Conservation (phyloP, 2,113 vertebrate species). For the Caranx ignobilis region DNA sequence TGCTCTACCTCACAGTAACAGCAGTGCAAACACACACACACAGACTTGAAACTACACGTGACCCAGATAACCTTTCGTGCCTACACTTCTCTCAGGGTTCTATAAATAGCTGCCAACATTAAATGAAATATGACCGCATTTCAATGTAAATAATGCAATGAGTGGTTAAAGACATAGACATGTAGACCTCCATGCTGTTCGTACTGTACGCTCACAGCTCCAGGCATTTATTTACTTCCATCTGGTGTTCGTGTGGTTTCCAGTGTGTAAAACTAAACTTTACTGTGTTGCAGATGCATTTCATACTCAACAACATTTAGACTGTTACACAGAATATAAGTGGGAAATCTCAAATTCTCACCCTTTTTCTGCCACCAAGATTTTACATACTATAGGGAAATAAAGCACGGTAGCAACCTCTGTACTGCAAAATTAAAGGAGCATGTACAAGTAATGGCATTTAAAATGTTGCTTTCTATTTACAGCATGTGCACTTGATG, state of each 20-base stretch:
- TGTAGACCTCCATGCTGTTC: conserved; percentile 8
- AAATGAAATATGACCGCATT: conserved; percentile 73
- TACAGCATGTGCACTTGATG: no score
- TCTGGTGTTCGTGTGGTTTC: neutral
- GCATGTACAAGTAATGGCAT: no score
- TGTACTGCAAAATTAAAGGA: no score
- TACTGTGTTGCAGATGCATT: neutral
- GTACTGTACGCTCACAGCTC: conserved; percentile 1
- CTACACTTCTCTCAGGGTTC: conserved; percentile 23
- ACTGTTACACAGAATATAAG: no score
- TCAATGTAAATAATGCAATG: conserved; percentile 73
- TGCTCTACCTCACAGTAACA: neutral
- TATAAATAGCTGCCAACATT: conserved; percentile 70
- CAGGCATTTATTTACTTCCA: neutral
- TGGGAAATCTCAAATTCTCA: no score
- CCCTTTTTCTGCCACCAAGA: no score
- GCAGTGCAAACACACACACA: neutral
- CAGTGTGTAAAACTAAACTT: neutral
- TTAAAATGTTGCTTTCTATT: no score
- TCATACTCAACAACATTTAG: no score
- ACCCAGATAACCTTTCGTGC: conserved; percentile 67
- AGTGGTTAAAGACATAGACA: conserved; percentile 51
- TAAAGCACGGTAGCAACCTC: no score
- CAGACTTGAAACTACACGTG: conserved; percentile 7
- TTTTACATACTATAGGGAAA: no score